phyloP scores from a whole-genome alignment of 2,888 invertebrate species.

The Lysandra coridon region DNA sequence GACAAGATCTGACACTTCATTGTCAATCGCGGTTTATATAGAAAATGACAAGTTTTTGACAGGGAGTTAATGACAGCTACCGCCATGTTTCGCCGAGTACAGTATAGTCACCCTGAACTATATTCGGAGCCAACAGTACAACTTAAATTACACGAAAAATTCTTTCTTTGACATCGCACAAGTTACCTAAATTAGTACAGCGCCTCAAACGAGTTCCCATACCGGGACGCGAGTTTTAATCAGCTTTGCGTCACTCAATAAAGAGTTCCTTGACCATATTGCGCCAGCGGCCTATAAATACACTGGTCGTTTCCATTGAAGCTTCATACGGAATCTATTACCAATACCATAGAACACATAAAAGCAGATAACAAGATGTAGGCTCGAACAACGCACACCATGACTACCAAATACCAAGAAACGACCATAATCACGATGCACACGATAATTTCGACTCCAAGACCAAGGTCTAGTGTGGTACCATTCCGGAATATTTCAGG shows the following conservation, averaged over 20 bases:
- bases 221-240: background rate
- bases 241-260: slow-evolving; percentile 15
- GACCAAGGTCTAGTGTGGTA: too few species aligned
- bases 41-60: too few species aligned
- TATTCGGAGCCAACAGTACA: too few species aligned
- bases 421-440: background rate
- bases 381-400: background rate
- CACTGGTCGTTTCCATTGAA: background rate
- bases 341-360: background rate
- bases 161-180: too few species aligned
- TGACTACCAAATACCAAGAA: background rate
- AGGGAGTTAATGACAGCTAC: too few species aligned
- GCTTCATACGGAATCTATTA: background rate
- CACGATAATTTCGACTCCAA: too few species aligned
- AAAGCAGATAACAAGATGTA: background rate
- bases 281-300: slow-evolving; percentile 9
- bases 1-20: too few species aligned
- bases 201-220: slow-evolving; percentile 2
- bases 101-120: too few species aligned
- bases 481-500: too few species aligned
- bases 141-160: too few species aligned
- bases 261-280: slow-evolving; percentile 19
- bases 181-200: background rate
- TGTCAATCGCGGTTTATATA: too few species aligned
- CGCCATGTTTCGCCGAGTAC: too few species aligned